Percentiles rank a stretch among this genome's conserved stretches.
Conservation (phyloP, 2,888 invertebrate genomes). For the Taphrorychus bicolor region DNA sequence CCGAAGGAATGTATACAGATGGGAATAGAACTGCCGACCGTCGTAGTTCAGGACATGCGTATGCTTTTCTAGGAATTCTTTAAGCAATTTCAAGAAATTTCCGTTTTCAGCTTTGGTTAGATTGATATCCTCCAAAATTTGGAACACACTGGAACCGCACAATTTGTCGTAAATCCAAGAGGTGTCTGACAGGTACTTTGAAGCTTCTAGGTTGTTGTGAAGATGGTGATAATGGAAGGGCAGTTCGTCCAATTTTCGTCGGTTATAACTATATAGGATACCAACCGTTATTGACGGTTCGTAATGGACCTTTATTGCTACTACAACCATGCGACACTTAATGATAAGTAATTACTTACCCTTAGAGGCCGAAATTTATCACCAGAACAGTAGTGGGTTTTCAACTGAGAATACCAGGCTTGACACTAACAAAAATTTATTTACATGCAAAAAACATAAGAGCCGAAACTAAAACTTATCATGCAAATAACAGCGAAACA, state of each 20-base stretch:
- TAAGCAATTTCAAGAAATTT: conserved; percentile 60
- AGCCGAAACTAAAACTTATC: background rate
- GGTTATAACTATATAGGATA: conserved; percentile 70
- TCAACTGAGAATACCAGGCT: too few species aligned
- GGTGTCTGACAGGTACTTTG: conserved; percentile 75
- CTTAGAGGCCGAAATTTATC: too few species aligned
- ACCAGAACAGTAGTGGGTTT: too few species aligned
- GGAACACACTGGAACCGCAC: conserved; percentile 76
- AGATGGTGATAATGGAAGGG: conserved; percentile 79
- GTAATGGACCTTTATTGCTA: too few species aligned
- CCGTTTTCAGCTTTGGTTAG: conserved; percentile 59
- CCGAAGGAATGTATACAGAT: conserved; percentile 65
- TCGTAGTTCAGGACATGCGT: conserved; percentile 80
- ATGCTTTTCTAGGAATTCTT: conserved; percentile 68
- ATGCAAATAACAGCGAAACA: too few species aligned
- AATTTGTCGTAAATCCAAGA: conserved; percentile 84
- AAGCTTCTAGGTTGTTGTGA: conserved; percentile 67
- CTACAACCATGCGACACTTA: too few species aligned
- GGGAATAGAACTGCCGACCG: conserved; percentile 81
- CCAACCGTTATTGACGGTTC: background rate
- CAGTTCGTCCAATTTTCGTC: conserved; percentile 81
- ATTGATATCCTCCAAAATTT: conserved; percentile 79
- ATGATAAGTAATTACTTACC: too few species aligned
- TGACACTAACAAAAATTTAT: too few species aligned
- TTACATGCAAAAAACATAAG: too few species aligned